A percentile compares a stretch with the other conserved stretches of the same genome.
phyloP scores from a whole-genome alignment of 2,113 vertebrate genomes.

The Ammodytes dubius region DNA sequence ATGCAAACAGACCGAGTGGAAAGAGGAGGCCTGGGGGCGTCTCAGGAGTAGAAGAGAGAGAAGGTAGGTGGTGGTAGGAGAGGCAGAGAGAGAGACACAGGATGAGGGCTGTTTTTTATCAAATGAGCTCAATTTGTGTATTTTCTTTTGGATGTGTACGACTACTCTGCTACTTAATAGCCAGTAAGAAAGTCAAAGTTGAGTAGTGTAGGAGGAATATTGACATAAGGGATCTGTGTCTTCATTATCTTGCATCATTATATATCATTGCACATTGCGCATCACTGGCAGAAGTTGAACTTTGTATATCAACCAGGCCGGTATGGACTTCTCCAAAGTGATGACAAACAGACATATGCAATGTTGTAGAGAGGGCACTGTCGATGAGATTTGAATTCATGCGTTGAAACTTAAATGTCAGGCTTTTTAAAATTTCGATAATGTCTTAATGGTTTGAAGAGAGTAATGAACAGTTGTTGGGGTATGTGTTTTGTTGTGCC shows the following conservation, averaged over 20 bases:
- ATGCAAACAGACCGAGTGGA: constrained; percentile 73
- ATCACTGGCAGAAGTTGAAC: constrained; percentile 19
- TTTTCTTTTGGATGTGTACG: background rate
- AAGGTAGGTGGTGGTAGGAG: constrained; percentile 20
- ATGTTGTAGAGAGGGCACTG: background rate
- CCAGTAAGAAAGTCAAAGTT: background rate
- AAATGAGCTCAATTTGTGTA: background rate
- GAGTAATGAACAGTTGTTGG: too few relatives aligned
- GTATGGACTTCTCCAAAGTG: constrained; percentile 11
- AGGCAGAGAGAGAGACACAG: background rate
- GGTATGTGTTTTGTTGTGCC: background rate
- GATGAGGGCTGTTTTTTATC: background rate
- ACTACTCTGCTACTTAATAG: background rate
- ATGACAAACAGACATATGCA: background rate
- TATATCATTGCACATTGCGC: background rate
- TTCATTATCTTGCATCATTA: background rate
- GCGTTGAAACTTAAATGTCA: background rate
- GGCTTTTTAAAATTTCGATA: too few relatives aligned
- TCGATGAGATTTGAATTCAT: background rate
- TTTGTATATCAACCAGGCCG: constrained; percentile 19
- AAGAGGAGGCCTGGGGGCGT: constrained; percentile 52
- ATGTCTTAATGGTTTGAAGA: background rate
- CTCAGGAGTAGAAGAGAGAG: constrained; percentile 26
- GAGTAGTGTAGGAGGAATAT: background rate
- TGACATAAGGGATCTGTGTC: background rate